Percentiles rank a stretch among this genome's conserved stretches.
These are phyloP conservation scores for Beris chalybata DNA, from an alignment of 2,888 invertebrate genomes.

Conservation along the genomic window DNA sequence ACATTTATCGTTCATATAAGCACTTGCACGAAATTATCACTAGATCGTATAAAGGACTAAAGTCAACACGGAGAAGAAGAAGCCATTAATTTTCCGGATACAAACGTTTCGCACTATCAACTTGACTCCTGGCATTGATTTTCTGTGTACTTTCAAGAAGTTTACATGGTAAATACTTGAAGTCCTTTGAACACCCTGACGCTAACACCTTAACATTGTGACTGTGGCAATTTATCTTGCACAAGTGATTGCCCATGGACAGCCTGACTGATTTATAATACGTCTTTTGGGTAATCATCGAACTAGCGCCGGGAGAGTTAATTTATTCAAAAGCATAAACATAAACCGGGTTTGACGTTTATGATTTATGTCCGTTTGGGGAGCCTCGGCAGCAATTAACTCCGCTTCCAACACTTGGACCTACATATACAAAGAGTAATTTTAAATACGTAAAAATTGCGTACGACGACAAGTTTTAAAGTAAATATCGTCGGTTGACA, in stretches of 20 bases:
- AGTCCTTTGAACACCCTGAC: constrained; percentile 1
- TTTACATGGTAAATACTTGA: constrained; percentile 19
- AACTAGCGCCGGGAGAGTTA: constrained; percentile 28
- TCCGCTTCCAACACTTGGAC: no score
- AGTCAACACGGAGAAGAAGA: no score
- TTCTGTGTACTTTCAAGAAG: constrained; percentile 2
- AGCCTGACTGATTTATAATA: constrained; percentile 38
- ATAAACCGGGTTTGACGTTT: constrained; percentile 35
- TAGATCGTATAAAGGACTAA: no score
- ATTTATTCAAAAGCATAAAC: constrained; percentile 40
- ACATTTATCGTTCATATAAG: no score
- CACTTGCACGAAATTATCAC: no score
- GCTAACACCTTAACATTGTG: constrained; percentile 35
- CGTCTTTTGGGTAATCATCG: constrained; percentile 39
- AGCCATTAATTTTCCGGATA: no score
- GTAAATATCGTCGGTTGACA: no score
- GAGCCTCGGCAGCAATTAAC: no score
- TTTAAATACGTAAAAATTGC: no score
- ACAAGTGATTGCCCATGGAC: constrained; percentile 39
- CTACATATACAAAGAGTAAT: no score
- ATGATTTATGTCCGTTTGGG: constrained; percentile 34
- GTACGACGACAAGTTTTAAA: no score
- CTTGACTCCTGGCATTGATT: neutral
- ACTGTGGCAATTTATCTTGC: constrained; percentile 36
- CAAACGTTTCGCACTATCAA: no score